Percentiles rank a stretch among this genome's conserved stretches.
These are phyloP conservation scores for Charina bottae DNA, from an alignment of 2,113 vertebrate genomes.

Conservation along the genomic window DNA sequence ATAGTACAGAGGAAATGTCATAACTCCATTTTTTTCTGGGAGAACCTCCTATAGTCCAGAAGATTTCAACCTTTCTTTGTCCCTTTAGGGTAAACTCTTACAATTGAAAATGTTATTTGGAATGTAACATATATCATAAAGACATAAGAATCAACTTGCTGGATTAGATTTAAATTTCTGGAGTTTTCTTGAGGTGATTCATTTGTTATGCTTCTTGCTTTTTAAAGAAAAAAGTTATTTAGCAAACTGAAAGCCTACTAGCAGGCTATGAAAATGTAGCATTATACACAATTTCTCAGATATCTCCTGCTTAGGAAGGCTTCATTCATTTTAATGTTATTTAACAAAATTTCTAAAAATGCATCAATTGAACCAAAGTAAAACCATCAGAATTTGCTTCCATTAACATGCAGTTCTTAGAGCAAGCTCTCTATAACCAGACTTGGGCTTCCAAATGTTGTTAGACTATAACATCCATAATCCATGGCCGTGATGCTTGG, in stretches of 20 bases:
- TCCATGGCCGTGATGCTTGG: neutral
- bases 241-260: neutral
- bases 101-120: neutral
- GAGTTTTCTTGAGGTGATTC: neutral
- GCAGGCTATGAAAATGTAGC: neutral
- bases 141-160: neutral
- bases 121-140: too few species aligned
- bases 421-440: neutral
- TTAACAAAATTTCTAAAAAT: neutral
- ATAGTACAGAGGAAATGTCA: too few species aligned
- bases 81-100: neutral
- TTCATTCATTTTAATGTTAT: neutral
- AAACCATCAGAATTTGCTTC: neutral
- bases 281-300: neutral
- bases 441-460: neutral
- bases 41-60: neutral
- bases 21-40: neutral
- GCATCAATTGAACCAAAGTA: neutral
- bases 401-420: neutral
- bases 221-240: neutral
- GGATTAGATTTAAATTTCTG: neutral
- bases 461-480: neutral
- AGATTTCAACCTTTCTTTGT: neutral
- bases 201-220: neutral
- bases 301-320: neutral